Conservation (phyloP, 64 coral and sea anemone species). For the Montipora cactus region DNA sequence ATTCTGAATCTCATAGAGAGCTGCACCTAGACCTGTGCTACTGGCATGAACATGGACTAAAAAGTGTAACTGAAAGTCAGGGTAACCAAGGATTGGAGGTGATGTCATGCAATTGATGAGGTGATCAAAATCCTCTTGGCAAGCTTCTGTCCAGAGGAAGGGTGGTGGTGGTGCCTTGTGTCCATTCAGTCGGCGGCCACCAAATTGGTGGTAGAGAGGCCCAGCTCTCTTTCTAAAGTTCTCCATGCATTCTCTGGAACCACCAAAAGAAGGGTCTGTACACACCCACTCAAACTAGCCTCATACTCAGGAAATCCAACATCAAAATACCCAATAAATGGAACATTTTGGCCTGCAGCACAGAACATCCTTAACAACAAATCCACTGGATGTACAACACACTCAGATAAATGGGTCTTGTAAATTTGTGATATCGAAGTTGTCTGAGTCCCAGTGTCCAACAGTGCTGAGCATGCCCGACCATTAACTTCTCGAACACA, state of each 20-base stretch:
- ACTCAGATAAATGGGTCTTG: constrained; percentile 34
- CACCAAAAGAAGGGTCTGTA: constrained; percentile 20
- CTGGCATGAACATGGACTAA: constrained; percentile 43
- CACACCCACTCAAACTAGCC: constrained; percentile 14
- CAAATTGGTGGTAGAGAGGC: neutral
- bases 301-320: constrained; percentile 58
- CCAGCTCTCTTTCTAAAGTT: neutral
- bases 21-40: constrained; percentile 1
- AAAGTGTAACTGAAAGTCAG: constrained; percentile 60
- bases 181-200: neutral
- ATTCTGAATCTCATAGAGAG: neutral
- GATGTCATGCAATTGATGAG: constrained; percentile 48
- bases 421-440: constrained; percentile 65
- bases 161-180: neutral
- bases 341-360: constrained; percentile 63
- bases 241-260: constrained; percentile 30
- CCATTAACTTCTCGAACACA: constrained; percentile 50
- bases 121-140: constrained; percentile 34
- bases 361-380: constrained; percentile 33
- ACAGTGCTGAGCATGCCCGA: constrained; percentile 22
- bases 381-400: constrained; percentile 48
- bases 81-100: constrained; percentile 64
- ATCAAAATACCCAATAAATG: constrained; percentile 60
- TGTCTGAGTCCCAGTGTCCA: constrained; percentile 61
- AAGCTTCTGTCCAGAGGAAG: constrained; percentile 38